Evolutionary conservation across 2,113 vertebrate genomes (phyloP).

Genomic region (Passerina amoena): DNA sequence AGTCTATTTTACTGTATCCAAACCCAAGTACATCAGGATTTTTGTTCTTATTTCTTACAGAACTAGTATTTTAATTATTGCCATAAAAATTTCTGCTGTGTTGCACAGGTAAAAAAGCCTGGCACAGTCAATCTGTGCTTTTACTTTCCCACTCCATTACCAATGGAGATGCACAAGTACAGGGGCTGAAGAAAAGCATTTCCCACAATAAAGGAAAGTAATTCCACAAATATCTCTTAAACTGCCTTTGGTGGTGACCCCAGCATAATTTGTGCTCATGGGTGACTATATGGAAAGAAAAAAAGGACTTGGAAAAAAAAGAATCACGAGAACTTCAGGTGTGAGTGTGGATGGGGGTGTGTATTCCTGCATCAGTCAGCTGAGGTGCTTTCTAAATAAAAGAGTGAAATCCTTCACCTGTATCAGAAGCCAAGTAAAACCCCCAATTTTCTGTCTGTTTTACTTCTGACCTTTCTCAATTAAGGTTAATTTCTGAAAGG

Average conservation of each 20-base stretch:
- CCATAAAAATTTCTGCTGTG: not conserved
- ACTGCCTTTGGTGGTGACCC: fast-evolving
- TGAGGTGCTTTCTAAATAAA: not conserved
- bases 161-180: not conserved
- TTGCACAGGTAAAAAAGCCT: not conserved
- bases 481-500: not conserved
- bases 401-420: not conserved
- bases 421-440: not conserved
- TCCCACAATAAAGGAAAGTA: not conserved
- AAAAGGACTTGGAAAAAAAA: not conserved
- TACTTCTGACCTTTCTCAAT: not conserved
- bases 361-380: not conserved
- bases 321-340: not conserved
- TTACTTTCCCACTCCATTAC: not conserved
- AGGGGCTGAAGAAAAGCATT: not conserved
- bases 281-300: not conserved
- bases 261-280: not conserved
- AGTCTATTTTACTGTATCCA: not conserved
- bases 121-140: not conserved
- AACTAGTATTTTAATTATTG: not conserved
- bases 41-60: not conserved
- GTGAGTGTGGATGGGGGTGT: not conserved
- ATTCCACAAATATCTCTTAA: not conserved
- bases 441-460: not conserved
- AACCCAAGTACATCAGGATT: not conserved